phyloP scores from a whole-genome alignment of 2,113 vertebrate genomes.

The Spea bombifrons region DNA sequence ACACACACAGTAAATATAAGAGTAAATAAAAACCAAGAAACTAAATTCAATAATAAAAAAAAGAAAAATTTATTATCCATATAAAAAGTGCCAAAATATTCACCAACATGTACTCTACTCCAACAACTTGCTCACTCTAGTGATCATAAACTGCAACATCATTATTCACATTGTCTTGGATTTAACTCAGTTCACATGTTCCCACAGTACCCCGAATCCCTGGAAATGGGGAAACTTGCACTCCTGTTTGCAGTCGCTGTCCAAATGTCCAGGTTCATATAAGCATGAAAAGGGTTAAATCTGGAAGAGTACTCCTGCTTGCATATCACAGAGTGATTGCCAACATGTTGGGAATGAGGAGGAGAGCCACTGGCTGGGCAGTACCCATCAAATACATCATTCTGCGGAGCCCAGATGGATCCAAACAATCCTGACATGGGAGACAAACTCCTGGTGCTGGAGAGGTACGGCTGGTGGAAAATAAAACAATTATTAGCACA shows the following conservation, averaged over 20 bases:
- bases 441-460: conserved; percentile 92
- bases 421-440: conserved; percentile 98
- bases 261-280: conserved; percentile 99
- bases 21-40: conserved; percentile 3
- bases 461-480: conserved; percentile 83
- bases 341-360: conserved; percentile 75
- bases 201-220: conserved; percentile 93
- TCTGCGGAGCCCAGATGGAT: conserved; percentile 97
- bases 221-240: conserved; percentile 86
- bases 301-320: conserved; percentile 82
- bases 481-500: no score
- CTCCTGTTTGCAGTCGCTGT: conserved; percentile 86
- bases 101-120: conserved; percentile 70
- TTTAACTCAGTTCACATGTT: conserved; percentile 73
- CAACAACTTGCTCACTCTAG: conserved; percentile 73
- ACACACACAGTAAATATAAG: no score
- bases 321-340: conserved; percentile 77
- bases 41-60: conserved; percentile 12
- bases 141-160: conserved; percentile 69
- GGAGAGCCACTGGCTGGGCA: conserved; percentile 72
- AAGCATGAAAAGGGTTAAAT: conserved; percentile 93
- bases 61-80: conserved; percentile 75
- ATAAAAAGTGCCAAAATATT: conserved; percentile 84
- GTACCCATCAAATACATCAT: conserved; percentile 82
- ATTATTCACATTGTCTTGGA: conserved; percentile 81